Evolutionary conservation across 1,140 invertebrate species (phyloP).

Genomic region (Coptotermes formosanus): DNA sequence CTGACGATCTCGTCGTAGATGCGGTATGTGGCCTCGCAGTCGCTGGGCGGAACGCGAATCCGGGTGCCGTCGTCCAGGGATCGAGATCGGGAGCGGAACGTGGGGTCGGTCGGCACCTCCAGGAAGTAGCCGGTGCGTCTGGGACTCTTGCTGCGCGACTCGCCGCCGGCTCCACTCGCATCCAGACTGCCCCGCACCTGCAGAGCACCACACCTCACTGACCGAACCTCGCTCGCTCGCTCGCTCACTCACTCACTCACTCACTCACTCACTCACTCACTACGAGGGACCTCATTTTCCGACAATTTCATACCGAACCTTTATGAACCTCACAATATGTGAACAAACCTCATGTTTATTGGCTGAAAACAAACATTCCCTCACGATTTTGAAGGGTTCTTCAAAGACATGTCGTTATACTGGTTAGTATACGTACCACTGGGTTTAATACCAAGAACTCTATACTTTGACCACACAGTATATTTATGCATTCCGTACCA

Average conservation of each 20-base stretch:
- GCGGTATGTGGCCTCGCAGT: conserved; percentile 76
- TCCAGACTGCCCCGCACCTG: conserved; percentile 21
- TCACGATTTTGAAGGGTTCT: no score
- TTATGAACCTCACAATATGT: no score
- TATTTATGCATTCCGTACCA: no score
- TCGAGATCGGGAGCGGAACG: conserved; percentile 72
- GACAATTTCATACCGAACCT: no score
- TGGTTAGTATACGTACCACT: no score
- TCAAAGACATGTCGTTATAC: no score
- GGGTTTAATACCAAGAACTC: no score
- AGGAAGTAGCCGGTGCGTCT: conserved; percentile 37
- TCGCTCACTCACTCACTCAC: neutral
- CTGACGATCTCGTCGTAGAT: conserved; percentile 76
- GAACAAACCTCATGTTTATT: no score
- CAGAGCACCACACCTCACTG: neutral
- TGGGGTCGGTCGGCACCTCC: conserved; percentile 47
- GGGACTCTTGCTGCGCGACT: conserved; percentile 41
- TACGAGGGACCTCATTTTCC: no score
- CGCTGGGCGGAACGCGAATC: conserved; percentile 51
- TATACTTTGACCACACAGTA: no score
- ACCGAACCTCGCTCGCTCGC: neutral
- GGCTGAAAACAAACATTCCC: no score
- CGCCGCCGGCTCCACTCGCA: neutral
- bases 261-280: neutral
- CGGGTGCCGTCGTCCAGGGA: conserved; percentile 62